Evolutionary conservation across 2,797 vertebrate genomes (phyloP), one percentile per base, ranked within the genome.

Genomic region (Schizopygopsis pylzovi): DNA sequence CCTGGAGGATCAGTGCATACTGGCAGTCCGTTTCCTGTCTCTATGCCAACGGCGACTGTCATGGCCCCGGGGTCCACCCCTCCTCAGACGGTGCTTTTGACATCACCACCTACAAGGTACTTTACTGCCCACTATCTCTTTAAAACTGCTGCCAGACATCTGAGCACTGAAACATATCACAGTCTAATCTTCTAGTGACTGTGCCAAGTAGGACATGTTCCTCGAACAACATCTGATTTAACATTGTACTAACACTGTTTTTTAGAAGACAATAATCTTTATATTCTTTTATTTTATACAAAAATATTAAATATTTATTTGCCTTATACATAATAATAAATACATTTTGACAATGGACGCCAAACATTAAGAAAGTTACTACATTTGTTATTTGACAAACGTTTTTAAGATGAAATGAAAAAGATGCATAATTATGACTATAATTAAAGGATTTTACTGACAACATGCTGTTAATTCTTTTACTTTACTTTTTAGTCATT

Each of bases 21-120:
- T 84, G 93, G 94, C 89, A 95, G 91, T 89, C 91, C 96, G 5
- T 96, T 97, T 84, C 95, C 97, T 7, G 96, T 97, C 90, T 95
- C 97, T 89, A 90, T 97, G 93, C 93, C 95, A 80, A 95, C 96
- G 0, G 93, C 92, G 6, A 88, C 92, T 3, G 92, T 96, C 82
- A n/a, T n/a, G n/a, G n/a, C n/a, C n/a, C n/a, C n/a, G n/a, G n/a
- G n/a, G n/a, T n/a, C n/a, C n/a, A 94, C 96, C 1, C 96, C 97
- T 83, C 92, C 97, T 84, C 97, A 97, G 94, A 97, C 97, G 68
- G 96, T 98, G 87, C 92, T 98, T 20, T 91, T 98, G 91, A 96
- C 97, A 81, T 95, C 97, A 25, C 96, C 97, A 0, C 96, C 96
- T 91, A 97, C 97, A 90, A 97, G 97, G 97, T 97, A 91, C 84